Conservation (phyloP, 2,113 vertebrate species). For the Apistogramma diplotaenia region DNA sequence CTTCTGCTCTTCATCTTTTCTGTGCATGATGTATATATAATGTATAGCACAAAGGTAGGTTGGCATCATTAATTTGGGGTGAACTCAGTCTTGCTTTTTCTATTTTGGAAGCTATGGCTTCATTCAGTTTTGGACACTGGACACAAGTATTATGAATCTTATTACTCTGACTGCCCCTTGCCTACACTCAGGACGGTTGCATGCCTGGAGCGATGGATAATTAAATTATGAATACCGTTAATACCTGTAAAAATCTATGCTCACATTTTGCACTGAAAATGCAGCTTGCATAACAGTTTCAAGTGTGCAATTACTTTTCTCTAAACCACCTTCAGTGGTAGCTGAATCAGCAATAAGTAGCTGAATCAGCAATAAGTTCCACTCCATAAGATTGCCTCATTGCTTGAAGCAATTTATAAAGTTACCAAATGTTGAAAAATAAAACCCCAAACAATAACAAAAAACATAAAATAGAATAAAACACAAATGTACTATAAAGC, state of each 20-base stretch:
- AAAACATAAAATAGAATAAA: not conserved
- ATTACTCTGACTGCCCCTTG: not conserved
- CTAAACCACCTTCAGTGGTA: not conserved
- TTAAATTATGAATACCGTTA: not conserved
- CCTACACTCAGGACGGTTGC: not conserved
- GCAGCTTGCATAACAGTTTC: not conserved
- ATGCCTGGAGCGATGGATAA: not conserved
- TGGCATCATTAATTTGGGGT: not conserved
- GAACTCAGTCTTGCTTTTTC: not conserved
- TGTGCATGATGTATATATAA: not conserved
- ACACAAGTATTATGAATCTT: not conserved
- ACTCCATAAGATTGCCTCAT: not conserved
- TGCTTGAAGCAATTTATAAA: not conserved
- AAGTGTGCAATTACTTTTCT: not conserved
- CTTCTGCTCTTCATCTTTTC: not conserved
- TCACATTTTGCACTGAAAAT: not conserved
- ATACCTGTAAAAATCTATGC: not conserved
- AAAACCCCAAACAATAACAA: too few species aligned
- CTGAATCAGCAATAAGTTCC: not conserved
- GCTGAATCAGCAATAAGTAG: too few species aligned
- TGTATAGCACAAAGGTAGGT: not conserved
- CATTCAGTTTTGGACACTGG: not conserved
- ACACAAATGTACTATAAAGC: not conserved
- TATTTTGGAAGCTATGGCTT: not conserved
- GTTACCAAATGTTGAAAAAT: not conserved